phyloP scores from a whole-genome alignment of 2,888 invertebrate species.

The Uloborus plumipes region DNA sequence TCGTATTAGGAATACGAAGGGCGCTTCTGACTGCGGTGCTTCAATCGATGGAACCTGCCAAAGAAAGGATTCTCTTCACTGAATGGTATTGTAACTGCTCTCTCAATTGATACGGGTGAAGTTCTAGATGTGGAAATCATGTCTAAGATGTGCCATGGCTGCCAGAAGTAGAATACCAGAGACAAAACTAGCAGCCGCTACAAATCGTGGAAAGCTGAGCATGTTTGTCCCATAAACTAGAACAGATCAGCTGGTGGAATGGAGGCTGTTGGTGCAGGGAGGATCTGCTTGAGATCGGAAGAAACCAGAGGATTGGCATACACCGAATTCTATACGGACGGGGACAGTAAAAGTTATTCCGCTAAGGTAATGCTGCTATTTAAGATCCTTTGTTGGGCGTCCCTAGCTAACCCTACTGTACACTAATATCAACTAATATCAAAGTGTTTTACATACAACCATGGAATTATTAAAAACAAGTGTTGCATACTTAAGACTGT shows the following conservation, averaged over 20 bases:
- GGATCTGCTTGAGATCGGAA: not conserved
- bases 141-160: not conserved
- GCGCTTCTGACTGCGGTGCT: not conserved
- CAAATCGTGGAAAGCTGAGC: not conserved
- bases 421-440: too few relatives aligned
- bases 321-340: not conserved
- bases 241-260: not conserved
- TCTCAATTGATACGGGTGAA: constrained; percentile 9
- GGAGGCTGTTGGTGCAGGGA: constrained; percentile 1
- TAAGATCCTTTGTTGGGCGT: too few relatives aligned
- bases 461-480: too few relatives aligned
- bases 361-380: too few relatives aligned
- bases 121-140: not conserved
- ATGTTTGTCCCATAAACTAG: not conserved
- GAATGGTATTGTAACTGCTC: not conserved
- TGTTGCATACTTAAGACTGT: too few relatives aligned
- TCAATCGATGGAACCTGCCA: constrained; percentile 15
- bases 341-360: constrained; percentile 1
- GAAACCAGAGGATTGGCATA: not conserved
- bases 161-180: not conserved
- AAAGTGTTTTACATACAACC: too few relatives aligned
- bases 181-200: not conserved
- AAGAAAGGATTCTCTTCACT: not conserved
- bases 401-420: too few relatives aligned
- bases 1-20: not conserved